These are phyloP conservation scores for Papilio machaon DNA, from an alignment of 1,140 invertebrate genomes.

Conservation along the genomic window DNA sequence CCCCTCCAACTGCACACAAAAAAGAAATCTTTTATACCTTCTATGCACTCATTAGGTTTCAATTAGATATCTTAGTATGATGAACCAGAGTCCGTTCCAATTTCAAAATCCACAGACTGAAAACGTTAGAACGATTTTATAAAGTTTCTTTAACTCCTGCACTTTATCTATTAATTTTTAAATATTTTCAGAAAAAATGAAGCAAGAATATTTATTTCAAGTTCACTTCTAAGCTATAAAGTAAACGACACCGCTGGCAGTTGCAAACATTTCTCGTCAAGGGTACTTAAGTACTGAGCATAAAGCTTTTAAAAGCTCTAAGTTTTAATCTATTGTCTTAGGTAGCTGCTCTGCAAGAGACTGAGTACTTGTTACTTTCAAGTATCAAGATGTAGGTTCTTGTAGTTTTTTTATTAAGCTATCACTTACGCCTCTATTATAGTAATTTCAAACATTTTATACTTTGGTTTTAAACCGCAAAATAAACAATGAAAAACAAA, in stretches of 20 bases:
- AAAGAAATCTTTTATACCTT: not conserved
- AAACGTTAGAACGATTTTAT: not conserved
- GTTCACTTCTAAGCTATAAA: not conserved
- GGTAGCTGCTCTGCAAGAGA: not conserved
- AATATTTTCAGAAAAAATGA: no score
- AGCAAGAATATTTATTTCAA: not conserved
- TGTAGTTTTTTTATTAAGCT: not conserved
- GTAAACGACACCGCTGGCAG: not conserved
- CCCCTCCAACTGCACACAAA: slow-evolving; percentile 88
- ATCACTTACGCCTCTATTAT: not conserved
- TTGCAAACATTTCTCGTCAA: slow-evolving; percentile 3
- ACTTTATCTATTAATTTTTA: no score
- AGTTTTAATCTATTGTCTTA: slow-evolving; percentile 15
- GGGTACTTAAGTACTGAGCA: slow-evolving; percentile 5
- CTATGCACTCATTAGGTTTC: not conserved
- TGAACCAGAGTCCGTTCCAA: not conserved
- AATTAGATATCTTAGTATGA: not conserved
- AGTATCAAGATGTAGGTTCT: not conserved
- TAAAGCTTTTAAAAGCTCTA: slow-evolving; percentile 6
- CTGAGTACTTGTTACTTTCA: slow-evolving; percentile 16
- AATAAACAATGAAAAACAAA: no score
- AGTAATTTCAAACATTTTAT: no score
- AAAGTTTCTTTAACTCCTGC: not conserved
- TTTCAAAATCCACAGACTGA: not conserved
- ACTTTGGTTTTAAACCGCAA: no score